Evolutionary conservation across 1,140 invertebrate genomes (phyloP).

Genomic region (Micrasema minimum): DNA sequence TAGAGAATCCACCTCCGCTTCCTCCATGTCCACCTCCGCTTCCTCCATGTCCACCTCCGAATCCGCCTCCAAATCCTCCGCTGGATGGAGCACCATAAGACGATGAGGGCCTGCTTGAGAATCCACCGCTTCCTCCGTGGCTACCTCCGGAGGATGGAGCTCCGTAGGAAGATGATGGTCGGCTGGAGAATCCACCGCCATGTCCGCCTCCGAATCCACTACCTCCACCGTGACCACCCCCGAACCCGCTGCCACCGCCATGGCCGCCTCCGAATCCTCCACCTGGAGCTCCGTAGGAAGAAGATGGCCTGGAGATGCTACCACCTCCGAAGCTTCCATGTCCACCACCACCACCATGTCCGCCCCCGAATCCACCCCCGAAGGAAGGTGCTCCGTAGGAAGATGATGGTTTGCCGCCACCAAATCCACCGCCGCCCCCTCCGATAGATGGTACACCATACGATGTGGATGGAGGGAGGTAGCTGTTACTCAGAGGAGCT

Average conservation of each 20-base stretch:
- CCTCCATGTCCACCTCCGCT: conserved; percentile 56
- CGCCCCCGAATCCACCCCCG: conserved; percentile 51
- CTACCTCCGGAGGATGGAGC: conserved; percentile 53
- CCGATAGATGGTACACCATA: conserved; percentile 61
- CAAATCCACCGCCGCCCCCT: conserved; percentile 57
- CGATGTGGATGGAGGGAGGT: conserved; percentile 62
- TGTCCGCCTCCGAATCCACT: conserved; percentile 53
- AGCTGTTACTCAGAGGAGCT: conserved; percentile 62
- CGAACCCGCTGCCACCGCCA: conserved; percentile 51
- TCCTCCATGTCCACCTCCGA: conserved; percentile 54
- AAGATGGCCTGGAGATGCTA: conserved; percentile 56
- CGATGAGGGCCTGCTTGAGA: conserved; percentile 60
- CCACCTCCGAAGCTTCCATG: conserved; percentile 55
- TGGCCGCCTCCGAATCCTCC: conserved; percentile 54
- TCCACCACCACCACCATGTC: conserved; percentile 58
- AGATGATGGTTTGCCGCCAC: conserved; percentile 53
- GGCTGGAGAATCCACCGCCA: conserved; percentile 44
- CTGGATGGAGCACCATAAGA: conserved; percentile 62
- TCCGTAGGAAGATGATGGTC: conserved; percentile 53
- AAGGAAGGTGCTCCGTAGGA: conserved; percentile 52
- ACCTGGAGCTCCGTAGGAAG: conserved; percentile 63
- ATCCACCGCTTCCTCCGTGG: conserved; percentile 49
- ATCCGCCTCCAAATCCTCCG: conserved; percentile 58
- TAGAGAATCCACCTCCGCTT: conserved; percentile 46
- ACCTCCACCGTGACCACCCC: conserved; percentile 56